These are phyloP conservation scores for Hydroisotoma schaefferi DNA, from an alignment of 2,888 invertebrate genomes.

Conservation along the genomic window DNA sequence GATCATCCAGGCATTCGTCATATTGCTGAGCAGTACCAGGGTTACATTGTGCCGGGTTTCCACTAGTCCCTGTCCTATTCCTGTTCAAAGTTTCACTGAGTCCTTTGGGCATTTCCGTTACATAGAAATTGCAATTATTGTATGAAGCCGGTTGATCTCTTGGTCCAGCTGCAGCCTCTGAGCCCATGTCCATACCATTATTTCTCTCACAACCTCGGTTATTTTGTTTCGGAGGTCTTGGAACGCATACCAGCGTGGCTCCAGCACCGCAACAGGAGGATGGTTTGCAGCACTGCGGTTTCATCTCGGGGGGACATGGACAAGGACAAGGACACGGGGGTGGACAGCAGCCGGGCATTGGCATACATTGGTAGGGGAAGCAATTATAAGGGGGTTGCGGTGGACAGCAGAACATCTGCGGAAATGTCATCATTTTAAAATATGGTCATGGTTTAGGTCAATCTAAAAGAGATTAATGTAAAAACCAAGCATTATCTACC, in stretches of 20 bases:
- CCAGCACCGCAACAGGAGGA: conserved; percentile 14
- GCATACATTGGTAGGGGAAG: conserved; percentile 7
- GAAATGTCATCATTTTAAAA: not conserved
- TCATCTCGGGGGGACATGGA: conserved; percentile 19
- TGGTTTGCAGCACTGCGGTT: not conserved
- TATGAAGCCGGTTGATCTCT: conserved; percentile 32
- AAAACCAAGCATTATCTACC: too few relatives aligned
- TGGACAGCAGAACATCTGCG: conserved; percentile 16
- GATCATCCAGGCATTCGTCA: conserved; percentile 5
- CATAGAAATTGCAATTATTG: conserved; percentile 41
- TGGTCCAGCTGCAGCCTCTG: not conserved
- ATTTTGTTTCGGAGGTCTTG: conserved; percentile 16
- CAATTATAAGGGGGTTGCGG: conserved; percentile 9
- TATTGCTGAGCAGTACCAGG: not conserved
- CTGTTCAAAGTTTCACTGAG: conserved; percentile 2
- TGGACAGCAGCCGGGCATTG: conserved; percentile 13
- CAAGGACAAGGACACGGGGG: conserved; percentile 28
- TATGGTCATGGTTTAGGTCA: too few relatives aligned
- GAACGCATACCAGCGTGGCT: conserved; percentile 31
- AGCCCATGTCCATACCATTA: not conserved
- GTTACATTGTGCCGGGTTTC: not conserved
- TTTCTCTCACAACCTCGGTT: too few relatives aligned
- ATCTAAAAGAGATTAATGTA: too few relatives aligned
- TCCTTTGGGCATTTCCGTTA: conserved; percentile 29
- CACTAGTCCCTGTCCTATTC: not conserved